These are phyloP conservation scores for Stylophora pistillata DNA, from an alignment of 64 coral and sea anemone genomes.

Conservation along the genomic window DNA sequence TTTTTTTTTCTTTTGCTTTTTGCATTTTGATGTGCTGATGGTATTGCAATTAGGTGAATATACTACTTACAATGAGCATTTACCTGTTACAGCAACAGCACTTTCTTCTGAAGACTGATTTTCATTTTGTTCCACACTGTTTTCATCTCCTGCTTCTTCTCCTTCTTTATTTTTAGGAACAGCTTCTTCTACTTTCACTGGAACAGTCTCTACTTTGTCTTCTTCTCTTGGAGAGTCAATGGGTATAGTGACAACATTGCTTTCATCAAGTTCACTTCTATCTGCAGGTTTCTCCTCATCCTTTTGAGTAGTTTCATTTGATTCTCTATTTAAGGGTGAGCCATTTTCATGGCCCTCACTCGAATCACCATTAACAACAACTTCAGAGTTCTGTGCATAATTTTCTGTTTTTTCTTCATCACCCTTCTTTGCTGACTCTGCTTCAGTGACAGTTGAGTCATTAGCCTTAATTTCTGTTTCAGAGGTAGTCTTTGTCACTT, in stretches of 20 bases:
- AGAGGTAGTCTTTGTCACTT: background rate
- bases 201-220: background rate
- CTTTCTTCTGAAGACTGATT: conserved; percentile 4
- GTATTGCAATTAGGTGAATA: background rate
- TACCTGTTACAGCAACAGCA: conserved; percentile 11
- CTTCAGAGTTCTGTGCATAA: background rate
- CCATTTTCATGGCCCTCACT: conserved; percentile 5
- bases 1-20: too few species aligned
- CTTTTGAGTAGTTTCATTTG: background rate
- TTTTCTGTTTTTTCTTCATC: background rate
- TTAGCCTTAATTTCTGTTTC: background rate
- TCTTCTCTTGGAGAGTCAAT: background rate
- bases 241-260: background rate
- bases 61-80: background rate
- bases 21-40: too few species aligned
- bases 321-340: background rate
- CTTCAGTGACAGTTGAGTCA: background rate
- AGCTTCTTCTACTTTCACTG: background rate
- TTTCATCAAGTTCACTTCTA: background rate
- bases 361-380: background rate
- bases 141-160: background rate
- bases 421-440: conserved; percentile 3
- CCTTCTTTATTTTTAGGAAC: background rate
- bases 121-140: background rate
- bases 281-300: background rate